Evolutionary conservation across 1,140 invertebrate species (phyloP).

Genomic region (Carposina sasakii): DNA sequence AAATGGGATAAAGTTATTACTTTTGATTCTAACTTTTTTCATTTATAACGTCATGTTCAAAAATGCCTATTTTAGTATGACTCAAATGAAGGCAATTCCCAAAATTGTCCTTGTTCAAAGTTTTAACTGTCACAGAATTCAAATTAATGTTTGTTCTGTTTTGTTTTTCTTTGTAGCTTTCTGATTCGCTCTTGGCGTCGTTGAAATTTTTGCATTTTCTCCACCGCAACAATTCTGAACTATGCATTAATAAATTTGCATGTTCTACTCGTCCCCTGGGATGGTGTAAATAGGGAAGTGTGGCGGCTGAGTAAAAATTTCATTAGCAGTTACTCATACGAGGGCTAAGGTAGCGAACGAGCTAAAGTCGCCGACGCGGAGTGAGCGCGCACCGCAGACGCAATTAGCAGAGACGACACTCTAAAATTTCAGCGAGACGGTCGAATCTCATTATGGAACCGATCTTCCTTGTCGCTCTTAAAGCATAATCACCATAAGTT

Average conservation of each 20-base stretch:
- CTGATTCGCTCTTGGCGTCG: constrained; percentile 44
- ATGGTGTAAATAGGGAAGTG: neutral
- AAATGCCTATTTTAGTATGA: constrained; percentile 58
- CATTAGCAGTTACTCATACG: constrained; percentile 29
- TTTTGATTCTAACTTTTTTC: constrained; percentile 70
- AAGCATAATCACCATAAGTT: constrained; percentile 71
- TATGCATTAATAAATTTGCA: too few relatives aligned
- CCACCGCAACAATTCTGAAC: too few relatives aligned
- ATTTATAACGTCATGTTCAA: constrained; percentile 69
- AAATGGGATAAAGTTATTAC: constrained; percentile 68
- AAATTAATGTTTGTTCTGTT: constrained; percentile 70
- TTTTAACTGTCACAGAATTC: constrained; percentile 65
- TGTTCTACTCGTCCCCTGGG: too few relatives aligned
- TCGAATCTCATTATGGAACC: constrained; percentile 69
- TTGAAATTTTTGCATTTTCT: too few relatives aligned
- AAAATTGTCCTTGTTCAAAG: constrained; percentile 65
- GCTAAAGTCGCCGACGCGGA: neutral
- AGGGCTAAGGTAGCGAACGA: constrained; percentile 20
- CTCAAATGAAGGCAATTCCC: constrained; percentile 64
- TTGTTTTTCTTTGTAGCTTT: constrained; percentile 53
- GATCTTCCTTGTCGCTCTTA: constrained; percentile 70
- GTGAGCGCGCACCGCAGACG: constrained; percentile 40
- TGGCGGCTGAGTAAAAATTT: constrained; percentile 27
- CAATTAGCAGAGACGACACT: constrained; percentile 67
- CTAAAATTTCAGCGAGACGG: constrained; percentile 68